Evolutionary conservation across 1,140 invertebrate species (phyloP), one percentile per base, ranked within the genome.

Genomic region (Leptinotarsa defecta): DNA sequence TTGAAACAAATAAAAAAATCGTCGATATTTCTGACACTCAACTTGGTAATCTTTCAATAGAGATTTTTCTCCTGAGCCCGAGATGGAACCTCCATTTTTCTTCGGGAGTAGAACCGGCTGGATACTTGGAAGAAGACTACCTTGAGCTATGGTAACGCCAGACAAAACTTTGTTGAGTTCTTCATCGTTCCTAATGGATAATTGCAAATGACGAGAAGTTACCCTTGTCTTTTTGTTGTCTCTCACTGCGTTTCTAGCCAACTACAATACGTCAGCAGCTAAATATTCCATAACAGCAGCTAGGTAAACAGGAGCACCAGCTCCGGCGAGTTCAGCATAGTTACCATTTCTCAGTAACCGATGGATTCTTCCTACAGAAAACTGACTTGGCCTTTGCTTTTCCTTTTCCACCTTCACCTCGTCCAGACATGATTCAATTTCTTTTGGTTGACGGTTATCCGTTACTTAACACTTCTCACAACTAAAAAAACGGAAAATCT

Each of bases 121-220:
- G 67, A 95, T 95, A 79, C 92, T 91, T 3, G 94, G 95, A 57
- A 96, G 80, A 2, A 96, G 94, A 78, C 95, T 95, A 76, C 94
- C 94, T 83, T 94, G 91, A 13, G 94, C 92, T 78, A 96, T 95
- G 3, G 93, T 95, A 0, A 95, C 94, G 68, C 93, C 92, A 63
- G 90, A 89, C 17, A 96, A 84, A 68, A 96, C 87, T 84, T 79
- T 92, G 82, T 93, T 94, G 76, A 96, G 86, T 83, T 96, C 95
- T 79, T 95, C 94, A 86, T 97, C 95, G 85, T 95, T 95, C 52
- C 92, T 88, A 20, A 96, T 93, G 8, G 94, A 95, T 67, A 96
- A 84, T 76, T 95, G 90, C 3, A 96, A 87, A 84, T 97, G 94
- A 68, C 71, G 88, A 0, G 95, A 95, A 71, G 93, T 93, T 52